Percentiles rank a stretch among this genome's conserved stretches.
These are phyloP conservation scores for Falco rusticolus DNA, from an alignment of 2,797 vertebrate species.

Conservation along the genomic window DNA sequence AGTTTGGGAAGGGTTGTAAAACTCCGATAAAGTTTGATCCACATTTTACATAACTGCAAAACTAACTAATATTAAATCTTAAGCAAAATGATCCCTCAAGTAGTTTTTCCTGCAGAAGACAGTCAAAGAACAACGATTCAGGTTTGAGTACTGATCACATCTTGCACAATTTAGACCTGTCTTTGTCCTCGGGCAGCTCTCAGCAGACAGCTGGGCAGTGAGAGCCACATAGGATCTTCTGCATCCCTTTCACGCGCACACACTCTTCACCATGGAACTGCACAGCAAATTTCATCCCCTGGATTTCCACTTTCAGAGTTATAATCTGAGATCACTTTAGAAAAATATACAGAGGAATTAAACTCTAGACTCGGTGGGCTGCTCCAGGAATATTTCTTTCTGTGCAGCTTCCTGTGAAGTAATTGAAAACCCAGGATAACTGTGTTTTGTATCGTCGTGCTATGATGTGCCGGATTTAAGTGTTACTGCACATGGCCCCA, in stretches of 20 bases:
- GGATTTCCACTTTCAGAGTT: slow-evolving; percentile 46
- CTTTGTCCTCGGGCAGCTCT: neutral
- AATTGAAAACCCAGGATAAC: slow-evolving; percentile 48
- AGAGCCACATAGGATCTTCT: neutral
- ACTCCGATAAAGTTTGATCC: neutral
- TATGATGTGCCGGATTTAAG: neutral
- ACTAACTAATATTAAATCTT: neutral
- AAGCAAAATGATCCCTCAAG: neutral
- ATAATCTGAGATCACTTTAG: slow-evolving; percentile 28
- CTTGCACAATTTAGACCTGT: neutral
- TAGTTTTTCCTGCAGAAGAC: neutral
- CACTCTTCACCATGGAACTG: neutral
- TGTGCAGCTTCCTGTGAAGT: slow-evolving; percentile 24
- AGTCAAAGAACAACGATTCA: neutral
- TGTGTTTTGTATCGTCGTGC: neutral
- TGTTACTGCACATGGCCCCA: neutral
- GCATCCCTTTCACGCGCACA: neutral
- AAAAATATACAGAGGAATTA: slow-evolving; percentile 61
- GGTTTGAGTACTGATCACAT: neutral
- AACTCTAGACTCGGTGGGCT: neutral
- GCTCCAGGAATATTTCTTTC: slow-evolving; percentile 45
- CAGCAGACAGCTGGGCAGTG: neutral
- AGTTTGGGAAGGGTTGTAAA: neutral
- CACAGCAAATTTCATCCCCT: slow-evolving; percentile 18
- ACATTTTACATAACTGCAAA: neutral